Percentiles rank a stretch among this genome's conserved stretches.
phyloP scores from a whole-genome alignment of 2,113 vertebrate genomes.

The Notarius lentiginosus region DNA sequence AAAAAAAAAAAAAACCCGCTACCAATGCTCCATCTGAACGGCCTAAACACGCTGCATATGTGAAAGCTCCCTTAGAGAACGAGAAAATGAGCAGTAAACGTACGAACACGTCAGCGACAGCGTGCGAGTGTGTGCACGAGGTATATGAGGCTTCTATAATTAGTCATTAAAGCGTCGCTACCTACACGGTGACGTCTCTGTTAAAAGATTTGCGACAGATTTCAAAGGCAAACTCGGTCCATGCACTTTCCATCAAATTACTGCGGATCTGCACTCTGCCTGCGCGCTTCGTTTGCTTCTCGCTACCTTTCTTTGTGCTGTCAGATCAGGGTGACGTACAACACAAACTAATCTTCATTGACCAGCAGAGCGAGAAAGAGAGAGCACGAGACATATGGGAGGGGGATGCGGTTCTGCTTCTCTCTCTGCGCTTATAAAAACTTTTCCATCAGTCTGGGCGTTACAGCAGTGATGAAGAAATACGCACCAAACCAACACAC shows the following conservation, averaged over 20 bases:
- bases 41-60: not conserved
- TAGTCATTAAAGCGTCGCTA: not conserved
- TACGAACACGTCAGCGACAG: not conserved
- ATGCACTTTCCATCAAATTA: slow-evolving; percentile 11
- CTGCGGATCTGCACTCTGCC: not conserved
- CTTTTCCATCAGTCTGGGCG: not conserved
- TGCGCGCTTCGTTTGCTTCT: not conserved
- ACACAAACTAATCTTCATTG: slow-evolving; percentile 60
- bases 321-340: slow-evolving; percentile 45
- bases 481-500: not conserved
- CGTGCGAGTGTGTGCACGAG: slow-evolving; percentile 8
- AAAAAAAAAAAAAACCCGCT: no score
- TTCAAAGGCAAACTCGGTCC: not conserved
- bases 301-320: slow-evolving; percentile 10
- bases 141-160: slow-evolving; percentile 1
- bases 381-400: not conserved
- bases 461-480: slow-evolving; percentile 8
- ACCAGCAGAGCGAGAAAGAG: slow-evolving; percentile 49
- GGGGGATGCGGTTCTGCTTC: slow-evolving; percentile 13
- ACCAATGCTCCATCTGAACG: not conserved
- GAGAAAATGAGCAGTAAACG: not conserved
- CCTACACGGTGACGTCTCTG: not conserved
- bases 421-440: slow-evolving; percentile 30
- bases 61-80: not conserved
- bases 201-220: slow-evolving; percentile 7